Percentiles rank a stretch among this genome's conserved stretches.
phyloP scores from a whole-genome alignment of 2,888 invertebrate genomes.

The Melanostoma mellinum region DNA sequence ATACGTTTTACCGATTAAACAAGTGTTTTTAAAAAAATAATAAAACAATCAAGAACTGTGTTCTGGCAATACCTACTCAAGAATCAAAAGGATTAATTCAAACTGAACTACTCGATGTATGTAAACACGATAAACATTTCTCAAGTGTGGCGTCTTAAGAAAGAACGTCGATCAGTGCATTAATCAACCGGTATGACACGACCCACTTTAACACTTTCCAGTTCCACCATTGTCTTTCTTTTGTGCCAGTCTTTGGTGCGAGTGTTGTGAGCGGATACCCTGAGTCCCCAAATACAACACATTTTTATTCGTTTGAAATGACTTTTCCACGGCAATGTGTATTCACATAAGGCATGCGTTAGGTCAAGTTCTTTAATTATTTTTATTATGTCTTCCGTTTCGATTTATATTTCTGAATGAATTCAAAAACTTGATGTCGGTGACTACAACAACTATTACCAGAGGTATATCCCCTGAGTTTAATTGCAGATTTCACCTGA shows the following conservation, averaged over 20 bases:
- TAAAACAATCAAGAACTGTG: too few species aligned
- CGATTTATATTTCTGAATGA: background rate
- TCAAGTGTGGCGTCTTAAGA: background rate
- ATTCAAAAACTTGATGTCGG: conserved; percentile 10
- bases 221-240: conserved; percentile 10
- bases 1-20: too few species aligned
- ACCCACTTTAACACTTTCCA: conserved; percentile 29
- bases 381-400: conserved; percentile 1
- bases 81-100: background rate
- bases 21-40: too few species aligned
- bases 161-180: background rate
- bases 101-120: background rate
- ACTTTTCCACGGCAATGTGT: conserved; percentile 34
- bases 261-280: background rate
- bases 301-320: conserved; percentile 16
- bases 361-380: background rate
- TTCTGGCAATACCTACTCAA: background rate
- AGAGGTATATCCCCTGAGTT: conserved; percentile 28
- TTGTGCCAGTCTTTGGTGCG: conserved; percentile 16
- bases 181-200: conserved; percentile 14
- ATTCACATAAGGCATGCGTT: conserved; percentile 19
- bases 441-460: conserved; percentile 7
- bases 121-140: conserved; percentile 4
- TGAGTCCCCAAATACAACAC: background rate
- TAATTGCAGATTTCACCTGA: conserved; percentile 35